Evolutionary conservation across 2,113 vertebrate species (phyloP), one percentile per base, ranked within the genome.

Genomic region (Coptodon rendalli): DNA sequence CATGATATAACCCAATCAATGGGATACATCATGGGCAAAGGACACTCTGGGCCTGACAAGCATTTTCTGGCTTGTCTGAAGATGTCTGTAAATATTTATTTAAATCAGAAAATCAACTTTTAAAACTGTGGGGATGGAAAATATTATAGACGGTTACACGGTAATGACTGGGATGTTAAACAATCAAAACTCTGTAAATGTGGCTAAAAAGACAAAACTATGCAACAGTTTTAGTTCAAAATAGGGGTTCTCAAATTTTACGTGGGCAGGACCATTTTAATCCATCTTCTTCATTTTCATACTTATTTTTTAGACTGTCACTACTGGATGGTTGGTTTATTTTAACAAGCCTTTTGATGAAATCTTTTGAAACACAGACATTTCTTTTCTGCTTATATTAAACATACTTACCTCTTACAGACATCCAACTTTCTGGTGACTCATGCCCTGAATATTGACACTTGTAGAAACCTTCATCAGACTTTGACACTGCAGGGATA

Each of bases 391-490:
- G 5, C 5, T 22, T 22, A n/a, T n/a, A n/a, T n/a, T n/a, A n/a
- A n/a, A n/a, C 17, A 6, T 0, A 45, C 83, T 89, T 45, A 92
- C 92, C 4, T 84, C 13, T 83, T 0, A 94, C 85, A 6, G 87
- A 36, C 84, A 94, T 66, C 93, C 92, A 94, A 7, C 90, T 93
- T 79, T 84, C 29, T 31, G 6, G 3, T 38, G 86, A 89, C 17
- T 31, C 6, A 1, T 27, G 2, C 17, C 16, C 22, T 73, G n/a
- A 76, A 43, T 34, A 34, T 4, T 8, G 1, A 85, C 93, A 94
- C 53, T 66, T 84, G 63, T 94, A 94, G 56, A 89, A 86, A 0
- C 93, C 93, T 56, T 94, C 87, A 10, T 94, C 76, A 43, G 86
- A 89, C 85, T 54, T 83, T 12, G 89, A 91, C 73, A 91, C 89